Conservation (phyloP, 2,113 vertebrate species). For the Dermatemys mawii region DNA sequence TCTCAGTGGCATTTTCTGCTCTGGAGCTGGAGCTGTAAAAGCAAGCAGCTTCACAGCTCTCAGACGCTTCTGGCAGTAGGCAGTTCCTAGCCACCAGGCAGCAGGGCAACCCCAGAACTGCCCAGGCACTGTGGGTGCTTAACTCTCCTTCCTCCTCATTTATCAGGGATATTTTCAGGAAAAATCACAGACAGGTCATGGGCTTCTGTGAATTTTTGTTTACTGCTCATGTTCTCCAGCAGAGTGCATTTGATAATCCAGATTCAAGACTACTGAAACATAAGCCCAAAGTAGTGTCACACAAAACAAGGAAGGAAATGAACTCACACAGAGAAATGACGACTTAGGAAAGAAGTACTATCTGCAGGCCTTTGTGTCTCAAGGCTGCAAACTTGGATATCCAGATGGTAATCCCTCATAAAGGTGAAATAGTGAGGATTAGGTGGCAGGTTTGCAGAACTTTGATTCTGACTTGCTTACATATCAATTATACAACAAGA, state of each 20-base stretch:
- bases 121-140: no score
- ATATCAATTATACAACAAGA: not conserved
- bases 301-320: not conserved
- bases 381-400: not conserved
- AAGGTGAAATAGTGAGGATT: not conserved
- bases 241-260: not conserved
- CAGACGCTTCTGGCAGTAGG: no score
- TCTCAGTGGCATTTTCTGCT: no score
- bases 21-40: no score
- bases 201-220: no score
- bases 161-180: no score
- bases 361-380: not conserved
- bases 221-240: not conserved
- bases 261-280: not conserved
- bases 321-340: not conserved
- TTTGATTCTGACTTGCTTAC: not conserved
- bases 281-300: not conserved
- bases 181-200: no score
- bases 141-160: no score
- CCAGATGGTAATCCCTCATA: not conserved
- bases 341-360: not conserved
- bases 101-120: no score
- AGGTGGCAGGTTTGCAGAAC: not conserved
- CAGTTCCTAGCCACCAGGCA: no score
- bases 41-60: no score